These are phyloP conservation scores for Drosophila sp. DNA, from an alignment of 1,140 invertebrate species.

Conservation along the genomic window DNA sequence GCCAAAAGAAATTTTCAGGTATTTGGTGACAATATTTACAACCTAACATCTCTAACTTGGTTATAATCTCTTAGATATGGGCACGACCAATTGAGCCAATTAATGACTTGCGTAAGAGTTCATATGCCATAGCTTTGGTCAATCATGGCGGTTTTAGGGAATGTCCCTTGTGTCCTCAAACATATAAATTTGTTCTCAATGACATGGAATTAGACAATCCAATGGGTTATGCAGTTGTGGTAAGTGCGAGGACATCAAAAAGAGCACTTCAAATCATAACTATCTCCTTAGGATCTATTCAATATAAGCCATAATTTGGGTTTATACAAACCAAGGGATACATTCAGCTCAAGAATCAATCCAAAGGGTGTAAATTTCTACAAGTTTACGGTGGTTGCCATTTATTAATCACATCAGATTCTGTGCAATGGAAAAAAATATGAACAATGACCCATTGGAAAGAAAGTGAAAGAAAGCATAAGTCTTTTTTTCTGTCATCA, in stretches of 20 bases:
- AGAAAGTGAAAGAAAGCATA: slow-evolving; percentile 1
- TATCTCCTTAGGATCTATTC: slow-evolving; percentile 47
- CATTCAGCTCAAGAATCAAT: slow-evolving; percentile 47
- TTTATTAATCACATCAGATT: slow-evolving; percentile 28
- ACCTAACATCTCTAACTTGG: background rate
- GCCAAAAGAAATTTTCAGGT: slow-evolving; percentile 22
- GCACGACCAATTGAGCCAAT: slow-evolving; percentile 46
- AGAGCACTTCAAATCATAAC: background rate
- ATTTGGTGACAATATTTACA: background rate
- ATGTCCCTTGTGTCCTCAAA: slow-evolving; percentile 53
- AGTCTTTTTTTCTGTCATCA: background rate
- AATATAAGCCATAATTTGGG: slow-evolving; percentile 35
- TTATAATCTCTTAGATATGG: slow-evolving; percentile 45
- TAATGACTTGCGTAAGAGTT: slow-evolving; percentile 29
- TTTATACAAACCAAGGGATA: slow-evolving; percentile 42
- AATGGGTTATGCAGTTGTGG: slow-evolving; percentile 49
- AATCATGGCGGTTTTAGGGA: background rate
- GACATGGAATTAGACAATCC: slow-evolving; percentile 29
- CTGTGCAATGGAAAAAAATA: background rate
- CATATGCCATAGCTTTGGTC: slow-evolving; percentile 55
- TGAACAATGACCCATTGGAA: background rate
- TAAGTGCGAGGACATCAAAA: slow-evolving; percentile 5
- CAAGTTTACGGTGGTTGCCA: slow-evolving; percentile 40
- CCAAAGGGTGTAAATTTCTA: slow-evolving; percentile 55
- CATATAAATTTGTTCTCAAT: slow-evolving; percentile 16